Base-by-base conservation (phyloP, 1,140 invertebrate genomes). In the Sipha flava region DNA sequence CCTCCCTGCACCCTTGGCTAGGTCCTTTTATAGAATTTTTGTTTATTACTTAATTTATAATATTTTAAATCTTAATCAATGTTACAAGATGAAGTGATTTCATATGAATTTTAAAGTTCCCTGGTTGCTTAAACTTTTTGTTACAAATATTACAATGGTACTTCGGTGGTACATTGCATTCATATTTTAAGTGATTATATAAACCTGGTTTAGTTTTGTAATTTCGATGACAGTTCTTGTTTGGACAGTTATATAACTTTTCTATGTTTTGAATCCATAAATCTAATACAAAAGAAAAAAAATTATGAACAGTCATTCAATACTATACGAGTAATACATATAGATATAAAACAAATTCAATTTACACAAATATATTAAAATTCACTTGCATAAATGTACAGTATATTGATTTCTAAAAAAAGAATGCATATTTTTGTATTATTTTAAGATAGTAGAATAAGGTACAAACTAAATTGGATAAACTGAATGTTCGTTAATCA, bases 151-250 rank as follows among this genome's bases (percentile, higher is more conserved):
- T 82, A 81, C 88, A 88, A 21, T 84, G 83, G 81, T 87, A 88
- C 80, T 86, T 85, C 26, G 87, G 88, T 66, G 87, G 85, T 54
- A 87, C 84, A 31, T 87, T 87, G 80, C 88, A 89, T 82, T 88
- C 88, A 64, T 88, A 86, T 47, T 86, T 88, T 81, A 87, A 82
- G 83, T 90, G 89, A 3, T 86, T 85, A 72, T 85, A 86, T 83
- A 89, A 85, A 81, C 88, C 88, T 29, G 87, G 84, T n/a, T 87
- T 83, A 82, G 80, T 81, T 79, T 82, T 82, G 59, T 83, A 84
- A 45, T 68, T 81, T 54, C 82, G 81, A 40, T 80, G 62, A 73
- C 89, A 90, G 82, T 88, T 84, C 54, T 75, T 21, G 57, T 80
- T 80, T 16, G 70, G 70, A 34, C 80, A 80, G 12, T 47, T 64